Evolutionary conservation across 2,113 vertebrate species (phyloP).

Genomic region (Vulpes ferrilata): DNA sequence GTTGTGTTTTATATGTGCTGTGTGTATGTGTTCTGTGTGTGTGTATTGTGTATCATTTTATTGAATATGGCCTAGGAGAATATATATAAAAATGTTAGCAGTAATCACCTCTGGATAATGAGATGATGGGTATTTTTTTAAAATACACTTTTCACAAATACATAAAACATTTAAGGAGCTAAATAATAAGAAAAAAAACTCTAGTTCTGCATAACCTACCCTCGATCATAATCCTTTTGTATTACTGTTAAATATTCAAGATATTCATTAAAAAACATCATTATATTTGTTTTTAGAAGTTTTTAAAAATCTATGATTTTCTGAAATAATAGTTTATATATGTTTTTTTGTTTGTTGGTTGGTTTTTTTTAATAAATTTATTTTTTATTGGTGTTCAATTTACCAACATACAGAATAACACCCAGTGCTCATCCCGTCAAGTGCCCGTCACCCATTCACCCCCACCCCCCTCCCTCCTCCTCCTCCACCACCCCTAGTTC

Average conservation of each 20-base stretch:
- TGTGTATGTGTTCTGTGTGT: too few relatives aligned
- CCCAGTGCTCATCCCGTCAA: too few relatives aligned
- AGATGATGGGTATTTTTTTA: background rate
- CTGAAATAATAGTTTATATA: background rate
- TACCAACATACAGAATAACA: too few relatives aligned
- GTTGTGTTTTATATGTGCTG: background rate
- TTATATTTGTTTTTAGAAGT: background rate
- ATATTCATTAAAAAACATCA: background rate
- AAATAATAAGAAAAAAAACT: background rate
- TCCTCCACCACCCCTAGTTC: too few relatives aligned
- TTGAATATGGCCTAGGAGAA: background rate
- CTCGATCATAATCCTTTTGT: background rate
- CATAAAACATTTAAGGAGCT: background rate
- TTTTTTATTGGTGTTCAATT: too few relatives aligned
- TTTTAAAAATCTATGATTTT: constrained; percentile 16
- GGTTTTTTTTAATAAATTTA: too few relatives aligned
- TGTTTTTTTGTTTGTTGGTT: too few relatives aligned
- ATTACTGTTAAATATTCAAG: constrained; percentile 17
- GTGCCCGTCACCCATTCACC: too few relatives aligned
- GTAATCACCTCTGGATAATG: background rate
- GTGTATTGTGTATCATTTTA: background rate
- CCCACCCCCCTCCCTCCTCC: too few relatives aligned
- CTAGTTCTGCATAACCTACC: background rate
- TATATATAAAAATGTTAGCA: background rate
- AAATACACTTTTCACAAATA: constrained; percentile 6